phyloP scores from a whole-genome alignment of 2,888 invertebrate genomes.

The Chymomyza amoena region DNA sequence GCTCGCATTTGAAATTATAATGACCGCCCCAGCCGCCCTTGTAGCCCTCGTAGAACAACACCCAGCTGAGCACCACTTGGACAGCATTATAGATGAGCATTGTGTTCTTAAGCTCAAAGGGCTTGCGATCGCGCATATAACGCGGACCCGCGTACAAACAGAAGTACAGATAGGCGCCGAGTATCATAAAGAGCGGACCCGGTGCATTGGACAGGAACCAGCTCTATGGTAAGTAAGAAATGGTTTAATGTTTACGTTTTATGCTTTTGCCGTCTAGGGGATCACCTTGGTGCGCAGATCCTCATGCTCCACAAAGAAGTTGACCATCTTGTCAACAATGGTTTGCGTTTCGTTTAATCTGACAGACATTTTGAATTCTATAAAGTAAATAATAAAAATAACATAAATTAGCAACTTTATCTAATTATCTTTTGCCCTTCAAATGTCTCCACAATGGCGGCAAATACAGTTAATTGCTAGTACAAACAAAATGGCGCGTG shows the following conservation, averaged over 20 bases:
- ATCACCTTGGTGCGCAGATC: constrained; percentile 75
- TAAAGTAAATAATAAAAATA: constrained; percentile 13
- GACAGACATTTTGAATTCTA: constrained; percentile 63
- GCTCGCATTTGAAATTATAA: constrained; percentile 86
- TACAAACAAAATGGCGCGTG: constrained; percentile 38
- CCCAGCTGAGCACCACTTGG: constrained; percentile 90
- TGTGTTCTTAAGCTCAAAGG: constrained; percentile 88
- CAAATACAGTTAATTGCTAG: constrained; percentile 45
- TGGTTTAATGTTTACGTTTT: neutral
- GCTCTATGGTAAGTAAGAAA: constrained; percentile 75
- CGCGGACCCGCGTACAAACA: constrained; percentile 89
- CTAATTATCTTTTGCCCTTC: constrained; percentile 23
- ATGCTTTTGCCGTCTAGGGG: neutral
- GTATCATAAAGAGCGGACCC: constrained; percentile 84
- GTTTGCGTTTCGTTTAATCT: constrained; percentile 76
- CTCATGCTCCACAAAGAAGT: constrained; percentile 78
- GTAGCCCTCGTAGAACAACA: constrained; percentile 86
- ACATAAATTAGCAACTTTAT: constrained; percentile 44
- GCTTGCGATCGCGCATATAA: constrained; percentile 92
- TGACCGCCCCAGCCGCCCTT: constrained; percentile 81
- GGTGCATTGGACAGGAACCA: constrained; percentile 89
- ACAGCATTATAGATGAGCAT: constrained; percentile 92
- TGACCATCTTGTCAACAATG: constrained; percentile 77
- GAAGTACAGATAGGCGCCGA: constrained; percentile 86
- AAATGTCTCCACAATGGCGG: neutral